These are phyloP conservation scores for Anthopleura sola DNA, from an alignment of 64 coral and sea anemone genomes.

Conservation along the genomic window DNA sequence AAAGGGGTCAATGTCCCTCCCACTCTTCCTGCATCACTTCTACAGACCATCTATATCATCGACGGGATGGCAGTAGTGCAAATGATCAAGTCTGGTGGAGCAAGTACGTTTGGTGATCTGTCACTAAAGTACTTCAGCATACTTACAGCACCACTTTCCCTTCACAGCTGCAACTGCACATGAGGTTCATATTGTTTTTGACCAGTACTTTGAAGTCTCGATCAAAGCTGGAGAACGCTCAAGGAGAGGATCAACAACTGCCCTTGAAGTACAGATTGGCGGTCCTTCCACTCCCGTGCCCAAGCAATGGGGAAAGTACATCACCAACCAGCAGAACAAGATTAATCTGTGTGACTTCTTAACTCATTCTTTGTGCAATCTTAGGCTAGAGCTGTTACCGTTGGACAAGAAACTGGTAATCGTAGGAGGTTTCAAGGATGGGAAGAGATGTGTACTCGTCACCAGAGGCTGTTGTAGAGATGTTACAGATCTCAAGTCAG, in stretches of 20 bases:
- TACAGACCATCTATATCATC: neutral
- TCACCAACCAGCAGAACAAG: conserved; percentile 42
- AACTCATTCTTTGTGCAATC: conserved; percentile 16
- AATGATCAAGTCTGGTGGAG: conserved; percentile 19
- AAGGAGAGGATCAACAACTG: neutral
- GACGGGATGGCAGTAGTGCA: conserved; percentile 10
- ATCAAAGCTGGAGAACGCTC: conserved; percentile 42
- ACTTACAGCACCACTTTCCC: conserved; percentile 7
- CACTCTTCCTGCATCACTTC: neutral
- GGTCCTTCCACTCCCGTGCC: conserved; percentile 51
- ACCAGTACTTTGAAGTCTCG: conserved; percentile 38
- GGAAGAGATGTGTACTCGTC: neutral
- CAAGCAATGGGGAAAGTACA: conserved; percentile 35
- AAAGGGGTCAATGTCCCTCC: neutral
- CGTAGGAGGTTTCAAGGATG: conserved; percentile 73
- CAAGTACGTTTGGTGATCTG: conserved; percentile 34
- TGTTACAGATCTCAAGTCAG: neutral
- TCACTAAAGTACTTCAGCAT: conserved; percentile 26
- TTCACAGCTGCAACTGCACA: neutral
- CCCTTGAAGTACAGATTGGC: conserved; percentile 17
- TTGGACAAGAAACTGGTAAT: conserved; percentile 18
- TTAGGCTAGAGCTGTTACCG: neutral
- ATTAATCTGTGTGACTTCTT: conserved; percentile 47
- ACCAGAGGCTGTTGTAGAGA: neutral
- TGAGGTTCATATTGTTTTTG: conserved; percentile 35